A percentile compares a stretch with the other conserved stretches of the same genome.
Evolutionary conservation across 2,888 invertebrate genomes (phyloP).

Genomic region (Drosophila glabriapex): DNA sequence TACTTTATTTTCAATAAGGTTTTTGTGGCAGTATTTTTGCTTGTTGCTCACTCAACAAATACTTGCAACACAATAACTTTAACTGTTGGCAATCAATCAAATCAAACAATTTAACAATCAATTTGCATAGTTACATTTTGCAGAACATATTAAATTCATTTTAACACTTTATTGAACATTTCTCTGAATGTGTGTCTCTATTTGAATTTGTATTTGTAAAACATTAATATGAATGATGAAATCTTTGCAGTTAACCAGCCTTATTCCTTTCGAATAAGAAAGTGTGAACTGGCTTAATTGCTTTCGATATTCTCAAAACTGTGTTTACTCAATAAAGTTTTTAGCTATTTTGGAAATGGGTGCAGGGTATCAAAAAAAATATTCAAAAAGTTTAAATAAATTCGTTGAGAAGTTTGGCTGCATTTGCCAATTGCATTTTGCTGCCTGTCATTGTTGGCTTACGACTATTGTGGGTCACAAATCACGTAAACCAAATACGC

Average conservation of each 20-base stretch:
- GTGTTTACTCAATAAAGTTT: neutral
- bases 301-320: neutral
- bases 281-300: neutral
- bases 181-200: neutral
- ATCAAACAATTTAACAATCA: neutral
- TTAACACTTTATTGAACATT: neutral
- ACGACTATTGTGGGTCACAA: slow-evolving; percentile 40
- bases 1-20: neutral
- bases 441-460: slow-evolving; percentile 22
- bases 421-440: slow-evolving; percentile 22
- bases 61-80: neutral
- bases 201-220: neutral
- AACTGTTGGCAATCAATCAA: neutral
- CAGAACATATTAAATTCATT: neutral
- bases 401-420: slow-evolving; percentile 9
- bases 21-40: neutral
- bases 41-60: neutral
- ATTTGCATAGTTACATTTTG: neutral
- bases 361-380: neutral
- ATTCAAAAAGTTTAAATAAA: slow-evolving; percentile 2
- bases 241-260: neutral
- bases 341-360: neutral
- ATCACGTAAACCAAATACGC: slow-evolving; percentile 31
- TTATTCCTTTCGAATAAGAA: neutral
- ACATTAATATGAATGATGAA: neutral